Percentiles rank a stretch among this genome's conserved stretches.
Evolutionary conservation across 2,888 invertebrate genomes (phyloP).

Genomic region (Mesoligia furuncula): DNA sequence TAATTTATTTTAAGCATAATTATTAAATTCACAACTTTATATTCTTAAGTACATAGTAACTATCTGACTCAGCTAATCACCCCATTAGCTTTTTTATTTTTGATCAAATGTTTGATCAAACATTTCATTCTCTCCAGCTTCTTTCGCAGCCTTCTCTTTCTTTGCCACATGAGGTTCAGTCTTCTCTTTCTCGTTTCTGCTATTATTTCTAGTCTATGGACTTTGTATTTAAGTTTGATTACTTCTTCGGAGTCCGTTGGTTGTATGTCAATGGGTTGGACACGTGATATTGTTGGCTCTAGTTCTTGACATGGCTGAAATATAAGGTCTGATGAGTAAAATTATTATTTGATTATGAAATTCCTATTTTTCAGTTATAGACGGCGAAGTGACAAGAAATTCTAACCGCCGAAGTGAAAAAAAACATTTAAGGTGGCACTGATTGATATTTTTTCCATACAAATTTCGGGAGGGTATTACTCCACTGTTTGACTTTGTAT

Average conservation of each 20-base stretch:
- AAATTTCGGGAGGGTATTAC: no score
- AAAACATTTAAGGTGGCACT: background rate
- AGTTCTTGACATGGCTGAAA: conserved; percentile 79
- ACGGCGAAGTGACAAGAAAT: background rate
- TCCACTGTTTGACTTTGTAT: no score
- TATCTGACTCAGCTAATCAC: conserved; percentile 20
- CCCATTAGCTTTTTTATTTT: conserved; percentile 67
- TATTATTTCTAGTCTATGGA: conserved; percentile 78
- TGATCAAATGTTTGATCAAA: conserved; percentile 80
- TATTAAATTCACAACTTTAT: background rate
- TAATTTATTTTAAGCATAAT: background rate
- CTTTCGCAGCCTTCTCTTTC: conserved; percentile 73
- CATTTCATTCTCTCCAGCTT: conserved; percentile 78
- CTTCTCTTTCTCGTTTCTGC: conserved; percentile 78
- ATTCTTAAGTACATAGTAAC: background rate
- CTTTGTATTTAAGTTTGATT: conserved; percentile 78
- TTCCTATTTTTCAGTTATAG: background rate
- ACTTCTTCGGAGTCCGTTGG: conserved; percentile 79
- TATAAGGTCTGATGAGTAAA: background rate
- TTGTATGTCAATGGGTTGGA: conserved; percentile 72
- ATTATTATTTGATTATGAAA: background rate
- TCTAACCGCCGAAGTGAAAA: background rate
- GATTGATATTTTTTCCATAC: no score
- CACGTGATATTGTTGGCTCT: conserved; percentile 76
- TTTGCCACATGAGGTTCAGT: conserved; percentile 79